A percentile compares a stretch with the other conserved stretches of the same genome.
Conservation (phyloP, 1,140 invertebrate species). For the Hyphantria cunea region DNA sequence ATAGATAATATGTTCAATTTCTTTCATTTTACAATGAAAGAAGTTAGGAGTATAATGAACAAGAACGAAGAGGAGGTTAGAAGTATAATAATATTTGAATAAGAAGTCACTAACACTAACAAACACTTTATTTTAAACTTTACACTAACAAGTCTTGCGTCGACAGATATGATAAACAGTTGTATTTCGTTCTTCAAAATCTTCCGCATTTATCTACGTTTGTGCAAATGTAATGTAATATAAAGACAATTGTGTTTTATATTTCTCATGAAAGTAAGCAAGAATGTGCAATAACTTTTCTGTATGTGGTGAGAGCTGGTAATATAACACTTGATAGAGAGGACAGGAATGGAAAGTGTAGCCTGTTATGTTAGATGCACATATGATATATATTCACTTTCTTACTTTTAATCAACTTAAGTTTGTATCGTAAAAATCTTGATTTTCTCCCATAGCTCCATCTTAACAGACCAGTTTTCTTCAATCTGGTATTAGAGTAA, state of each 20-base stretch:
- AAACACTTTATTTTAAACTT: too few species aligned
- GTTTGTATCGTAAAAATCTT: background rate
- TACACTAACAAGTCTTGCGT: background rate
- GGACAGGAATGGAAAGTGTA: slow-evolving; percentile 1
- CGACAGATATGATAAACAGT: slow-evolving; percentile 5
- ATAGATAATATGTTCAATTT: too few species aligned
- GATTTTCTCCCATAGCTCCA: too few species aligned
- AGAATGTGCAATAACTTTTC: slow-evolving; percentile 15
- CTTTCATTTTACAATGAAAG: too few species aligned
- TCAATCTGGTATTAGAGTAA: too few species aligned
- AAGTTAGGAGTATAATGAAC: too few species aligned
- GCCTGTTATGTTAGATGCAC: slow-evolving; percentile 8
- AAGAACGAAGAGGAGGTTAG: too few species aligned
- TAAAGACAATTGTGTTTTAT: slow-evolving; percentile 16
- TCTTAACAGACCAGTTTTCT: too few species aligned
- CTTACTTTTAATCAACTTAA: background rate
- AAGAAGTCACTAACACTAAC: too few species aligned
- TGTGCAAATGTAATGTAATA: background rate
- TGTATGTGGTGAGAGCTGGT: slow-evolving; percentile 12
- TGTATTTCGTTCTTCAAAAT: background rate
- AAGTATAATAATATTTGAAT: too few species aligned
- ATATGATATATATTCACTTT: slow-evolving; percentile 1
- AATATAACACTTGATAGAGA: slow-evolving; percentile 11
- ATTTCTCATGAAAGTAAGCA: slow-evolving; percentile 28
- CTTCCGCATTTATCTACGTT: background rate